A percentile compares a stretch with the other conserved stretches of the same genome.
phyloP scores from a whole-genome alignment of 2,888 invertebrate genomes.

The Melanotus villosus region DNA sequence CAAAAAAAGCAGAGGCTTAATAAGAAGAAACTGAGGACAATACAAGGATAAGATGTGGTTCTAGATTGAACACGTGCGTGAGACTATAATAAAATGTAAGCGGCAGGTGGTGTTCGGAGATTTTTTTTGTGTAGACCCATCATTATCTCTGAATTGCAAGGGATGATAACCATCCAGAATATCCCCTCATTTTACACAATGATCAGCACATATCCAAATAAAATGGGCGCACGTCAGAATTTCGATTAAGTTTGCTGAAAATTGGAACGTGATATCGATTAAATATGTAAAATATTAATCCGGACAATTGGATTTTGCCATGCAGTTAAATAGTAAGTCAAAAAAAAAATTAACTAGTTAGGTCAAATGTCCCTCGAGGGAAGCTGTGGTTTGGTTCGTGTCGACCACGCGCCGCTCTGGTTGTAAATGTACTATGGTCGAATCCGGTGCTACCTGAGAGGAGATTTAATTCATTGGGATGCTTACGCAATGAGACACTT shows the following conservation, averaged over 20 bases:
- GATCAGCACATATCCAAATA: slow-evolving; percentile 31
- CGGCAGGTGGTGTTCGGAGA: slow-evolving; percentile 47
- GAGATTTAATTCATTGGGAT: slow-evolving; percentile 6
- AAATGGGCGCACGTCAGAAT: not conserved
- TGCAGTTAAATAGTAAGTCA: slow-evolving; percentile 10
- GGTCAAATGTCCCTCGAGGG: slow-evolving; percentile 30
- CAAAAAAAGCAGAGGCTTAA: slow-evolving; percentile 26
- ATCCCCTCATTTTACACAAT: slow-evolving; percentile 40
- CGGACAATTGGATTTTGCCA: not conserved
- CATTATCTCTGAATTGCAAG: slow-evolving; percentile 46
- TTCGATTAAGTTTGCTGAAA: not conserved
- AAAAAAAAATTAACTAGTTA: slow-evolving; percentile 37
- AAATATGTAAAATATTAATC: slow-evolving; percentile 2
- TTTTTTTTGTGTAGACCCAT: slow-evolving; percentile 38
- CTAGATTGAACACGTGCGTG: slow-evolving; percentile 47
- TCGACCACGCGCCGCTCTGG: slow-evolving; percentile 34
- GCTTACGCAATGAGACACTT: slow-evolving; percentile 17
- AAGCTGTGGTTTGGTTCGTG: slow-evolving; percentile 32
- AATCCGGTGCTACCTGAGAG: slow-evolving; percentile 13
- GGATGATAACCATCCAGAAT: slow-evolving; percentile 42
- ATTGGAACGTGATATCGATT: slow-evolving; percentile 8
- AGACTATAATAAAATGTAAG: slow-evolving; percentile 41
- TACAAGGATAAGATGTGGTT: slow-evolving; percentile 32
- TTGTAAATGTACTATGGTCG: slow-evolving; percentile 22
- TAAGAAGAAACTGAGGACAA: slow-evolving; percentile 27